A percentile compares a stretch with the other conserved stretches of the same genome.
phyloP scores from a whole-genome alignment of 2,113 vertebrate species.

The Tinamus guttatus region DNA sequence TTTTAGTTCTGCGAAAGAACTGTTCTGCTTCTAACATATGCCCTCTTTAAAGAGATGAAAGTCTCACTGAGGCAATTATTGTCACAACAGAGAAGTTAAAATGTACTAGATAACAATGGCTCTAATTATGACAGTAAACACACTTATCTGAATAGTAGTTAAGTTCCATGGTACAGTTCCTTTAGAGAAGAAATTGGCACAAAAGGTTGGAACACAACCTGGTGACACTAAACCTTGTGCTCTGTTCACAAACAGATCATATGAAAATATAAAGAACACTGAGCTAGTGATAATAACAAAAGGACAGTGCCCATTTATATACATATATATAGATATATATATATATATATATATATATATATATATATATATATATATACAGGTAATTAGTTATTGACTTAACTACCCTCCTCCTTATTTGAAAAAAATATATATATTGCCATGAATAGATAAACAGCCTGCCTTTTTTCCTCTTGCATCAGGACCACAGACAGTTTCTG shows the following conservation, averaged over 20 bases:
- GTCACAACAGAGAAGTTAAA: neutral
- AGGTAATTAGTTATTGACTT: neutral
- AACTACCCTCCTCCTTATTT: neutral
- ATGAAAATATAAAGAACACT: rapidly evolving
- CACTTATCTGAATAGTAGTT: neutral
- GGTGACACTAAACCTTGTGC: neutral
- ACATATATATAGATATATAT: neutral
- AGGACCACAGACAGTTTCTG: neutral
- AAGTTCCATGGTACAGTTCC: neutral
- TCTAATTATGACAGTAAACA: neutral
- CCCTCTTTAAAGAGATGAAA: neutral
- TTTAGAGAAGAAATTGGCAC: neutral
- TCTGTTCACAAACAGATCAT: rapidly evolving
- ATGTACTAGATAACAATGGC: neutral
- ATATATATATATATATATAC: neutral
- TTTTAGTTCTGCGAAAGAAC: neutral
- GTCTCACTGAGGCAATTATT: rapidly evolving
- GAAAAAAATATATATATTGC: neutral
- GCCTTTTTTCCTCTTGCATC: neutral
- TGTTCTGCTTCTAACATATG: neutral
- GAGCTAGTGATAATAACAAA: neutral
- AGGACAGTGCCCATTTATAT: neutral
- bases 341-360: neutral
- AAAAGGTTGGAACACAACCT: neutral
- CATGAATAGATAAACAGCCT: neutral